Evolutionary conservation across 2,888 invertebrate species (phyloP), one percentile per base, ranked within the genome.

Genomic region (Blera fallax): DNA sequence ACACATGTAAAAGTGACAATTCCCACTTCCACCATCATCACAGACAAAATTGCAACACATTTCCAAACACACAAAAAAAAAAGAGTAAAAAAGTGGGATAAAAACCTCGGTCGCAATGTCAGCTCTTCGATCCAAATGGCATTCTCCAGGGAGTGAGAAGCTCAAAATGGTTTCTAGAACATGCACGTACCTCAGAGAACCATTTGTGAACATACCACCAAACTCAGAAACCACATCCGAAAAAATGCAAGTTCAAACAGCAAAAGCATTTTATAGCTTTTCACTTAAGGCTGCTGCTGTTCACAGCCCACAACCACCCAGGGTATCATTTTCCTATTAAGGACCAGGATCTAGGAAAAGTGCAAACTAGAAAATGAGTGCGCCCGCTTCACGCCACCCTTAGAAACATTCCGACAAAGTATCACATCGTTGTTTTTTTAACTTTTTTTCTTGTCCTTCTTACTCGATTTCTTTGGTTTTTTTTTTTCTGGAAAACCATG

Each of bases 291-390:
- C 69, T 70, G 58, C 24, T 69, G 24, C 40, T 37, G 34, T 27
- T 69, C 8, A 45, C 52, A 54, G 37, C 73, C 48, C 54, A 58
- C 48, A 65, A 60, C 70, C 79, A 80, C 72, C 85, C 65, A 67
- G 80, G 85, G 85, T 85, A 85, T 85, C 76, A 77, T 81, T 85
- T 85, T 85, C 85, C 76, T 76, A 60, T 65, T 84, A 84, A 72
- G 64, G 56, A 70, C 65, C 60, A 37, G 65, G 48, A 70, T 32
- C 48, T 56, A 58, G 40, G 43, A 76, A 79, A 80, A 85, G 85
- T 85, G 80, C 76, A 81, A 85, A 85, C 85, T 76, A 85, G 80
- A 85, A 85, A 85, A 70, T 85, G 76, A 80, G 70, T 76, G 56
- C 43, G 65, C 52, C 58, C 64, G 14, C 24, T 4, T 40, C 40